These are phyloP conservation scores for Copsychus sechellarum DNA, from an alignment of 2,113 vertebrate species.

Conservation along the genomic window DNA sequence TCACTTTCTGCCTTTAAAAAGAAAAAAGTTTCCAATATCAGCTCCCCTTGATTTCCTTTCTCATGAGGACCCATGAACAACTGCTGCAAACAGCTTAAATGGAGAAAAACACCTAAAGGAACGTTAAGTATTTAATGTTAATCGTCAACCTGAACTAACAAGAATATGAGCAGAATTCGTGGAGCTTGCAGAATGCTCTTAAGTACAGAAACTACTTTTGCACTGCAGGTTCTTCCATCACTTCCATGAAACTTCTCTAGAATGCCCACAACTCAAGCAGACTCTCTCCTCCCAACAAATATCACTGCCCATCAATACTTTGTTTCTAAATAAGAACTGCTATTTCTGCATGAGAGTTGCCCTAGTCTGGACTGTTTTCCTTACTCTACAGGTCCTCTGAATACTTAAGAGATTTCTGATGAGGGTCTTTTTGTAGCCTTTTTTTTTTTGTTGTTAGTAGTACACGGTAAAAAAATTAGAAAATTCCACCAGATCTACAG, in stretches of 20 bases:
- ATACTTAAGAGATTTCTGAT: background rate
- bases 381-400: background rate
- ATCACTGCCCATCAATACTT: background rate
- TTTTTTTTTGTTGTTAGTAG: background rate
- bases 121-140: background rate
- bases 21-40: background rate
- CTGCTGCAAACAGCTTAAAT: background rate
- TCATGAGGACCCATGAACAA: background rate
- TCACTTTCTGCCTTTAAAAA: background rate
- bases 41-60: background rate
- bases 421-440: background rate
- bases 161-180: background rate
- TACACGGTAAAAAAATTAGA: background rate
- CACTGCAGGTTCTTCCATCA: background rate
- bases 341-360: background rate
- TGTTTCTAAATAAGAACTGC: background rate
- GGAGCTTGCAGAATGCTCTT: background rate
- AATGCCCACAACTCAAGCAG: background rate
- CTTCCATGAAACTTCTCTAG: background rate
- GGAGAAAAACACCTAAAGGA: background rate
- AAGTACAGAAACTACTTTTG: background rate
- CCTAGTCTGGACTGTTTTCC: background rate
- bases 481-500: background rate
- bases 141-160: accelerated
- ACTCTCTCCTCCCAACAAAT: background rate